Conservation (phyloP, 2,888 invertebrate species). For the Mellilla xanthometata region DNA sequence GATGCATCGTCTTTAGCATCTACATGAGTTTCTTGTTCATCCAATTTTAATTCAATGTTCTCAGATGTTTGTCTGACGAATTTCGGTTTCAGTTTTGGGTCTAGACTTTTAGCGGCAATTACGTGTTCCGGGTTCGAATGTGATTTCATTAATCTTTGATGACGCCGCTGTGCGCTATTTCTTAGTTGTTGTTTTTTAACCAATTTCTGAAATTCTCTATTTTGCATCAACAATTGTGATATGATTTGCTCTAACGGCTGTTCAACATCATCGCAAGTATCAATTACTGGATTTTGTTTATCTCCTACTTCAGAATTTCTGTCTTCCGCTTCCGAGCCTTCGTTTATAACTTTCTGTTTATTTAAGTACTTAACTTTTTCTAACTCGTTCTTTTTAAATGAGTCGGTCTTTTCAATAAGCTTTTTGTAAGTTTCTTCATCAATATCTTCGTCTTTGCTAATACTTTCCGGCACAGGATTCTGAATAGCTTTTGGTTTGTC, state of each 20-base stretch:
- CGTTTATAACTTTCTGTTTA: slow-evolving; percentile 74
- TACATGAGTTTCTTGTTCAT: slow-evolving; percentile 24
- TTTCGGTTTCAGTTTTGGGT: slow-evolving; percentile 61
- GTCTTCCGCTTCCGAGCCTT: slow-evolving; percentile 68
- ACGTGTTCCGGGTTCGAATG: slow-evolving; percentile 77
- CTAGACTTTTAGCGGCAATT: slow-evolving; percentile 61
- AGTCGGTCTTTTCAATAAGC: slow-evolving; percentile 78
- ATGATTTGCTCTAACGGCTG: slow-evolving; percentile 90
- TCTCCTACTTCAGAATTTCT: slow-evolving; percentile 46
- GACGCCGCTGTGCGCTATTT: slow-evolving; percentile 77
- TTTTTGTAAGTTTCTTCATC: slow-evolving; percentile 75
- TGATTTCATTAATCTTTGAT: slow-evolving; percentile 80
- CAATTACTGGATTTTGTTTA: slow-evolving; percentile 43
- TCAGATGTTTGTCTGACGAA: slow-evolving; percentile 65
- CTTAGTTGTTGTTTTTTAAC: slow-evolving; percentile 87
- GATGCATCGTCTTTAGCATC: slow-evolving; percentile 5
- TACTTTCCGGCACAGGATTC: slow-evolving; percentile 46
- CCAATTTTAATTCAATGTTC: slow-evolving; percentile 41
- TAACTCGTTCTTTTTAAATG: slow-evolving; percentile 78
- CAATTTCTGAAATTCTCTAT: slow-evolving; percentile 90
- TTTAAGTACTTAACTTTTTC: slow-evolving; percentile 77
- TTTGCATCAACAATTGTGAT: slow-evolving; percentile 91
- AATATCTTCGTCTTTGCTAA: slow-evolving; percentile 72
- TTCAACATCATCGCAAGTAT: slow-evolving; percentile 64
- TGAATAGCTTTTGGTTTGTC: slow-evolving; percentile 56